A percentile compares a stretch with the other conserved stretches of the same genome.
phyloP scores from a whole-genome alignment of 2,797 vertebrate species.

The Crenichthys baileyi region DNA sequence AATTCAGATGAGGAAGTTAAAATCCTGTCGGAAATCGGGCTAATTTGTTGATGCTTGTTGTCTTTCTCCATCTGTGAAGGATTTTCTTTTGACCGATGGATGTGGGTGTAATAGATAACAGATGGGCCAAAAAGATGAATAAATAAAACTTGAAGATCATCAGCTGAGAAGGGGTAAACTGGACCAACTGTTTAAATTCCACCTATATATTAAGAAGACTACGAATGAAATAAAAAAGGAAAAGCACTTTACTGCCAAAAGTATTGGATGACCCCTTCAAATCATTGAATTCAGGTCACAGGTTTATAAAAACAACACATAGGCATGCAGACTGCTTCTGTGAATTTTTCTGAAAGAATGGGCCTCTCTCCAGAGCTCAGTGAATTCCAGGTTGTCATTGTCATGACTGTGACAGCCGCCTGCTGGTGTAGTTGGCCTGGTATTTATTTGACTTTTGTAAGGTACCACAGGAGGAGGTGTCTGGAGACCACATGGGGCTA shows the following conservation, averaged over 20 bases:
- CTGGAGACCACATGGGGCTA: no score
- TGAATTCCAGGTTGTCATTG: no score
- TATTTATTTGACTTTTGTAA: no score
- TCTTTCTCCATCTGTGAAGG: slow-evolving; percentile 23
- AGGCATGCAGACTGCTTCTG: not conserved
- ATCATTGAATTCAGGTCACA: not conserved
- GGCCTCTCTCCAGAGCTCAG: no score
- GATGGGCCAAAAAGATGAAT: slow-evolving; percentile 14
- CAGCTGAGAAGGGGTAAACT: not conserved
- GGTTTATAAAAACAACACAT: not conserved
- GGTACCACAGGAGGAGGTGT: no score
- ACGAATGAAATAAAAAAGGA: not conserved
- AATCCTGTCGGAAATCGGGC: slow-evolving; percentile 22
- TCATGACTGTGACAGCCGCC: no score
- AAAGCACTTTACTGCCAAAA: not conserved
- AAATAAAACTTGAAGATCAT: slow-evolving; percentile 8
- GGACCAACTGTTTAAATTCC: not conserved
- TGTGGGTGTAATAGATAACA: slow-evolving; percentile 8
- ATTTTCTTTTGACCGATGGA: slow-evolving; percentile 13
- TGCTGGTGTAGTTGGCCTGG: no score
- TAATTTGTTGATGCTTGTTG: slow-evolving; percentile 19
- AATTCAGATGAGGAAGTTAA: slow-evolving; percentile 16
- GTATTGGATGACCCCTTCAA: not conserved
- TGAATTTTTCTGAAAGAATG: no score
- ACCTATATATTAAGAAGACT: not conserved